Conservation (phyloP, 1,140 invertebrate species). For the Acyrthosiphon pisum region DNA sequence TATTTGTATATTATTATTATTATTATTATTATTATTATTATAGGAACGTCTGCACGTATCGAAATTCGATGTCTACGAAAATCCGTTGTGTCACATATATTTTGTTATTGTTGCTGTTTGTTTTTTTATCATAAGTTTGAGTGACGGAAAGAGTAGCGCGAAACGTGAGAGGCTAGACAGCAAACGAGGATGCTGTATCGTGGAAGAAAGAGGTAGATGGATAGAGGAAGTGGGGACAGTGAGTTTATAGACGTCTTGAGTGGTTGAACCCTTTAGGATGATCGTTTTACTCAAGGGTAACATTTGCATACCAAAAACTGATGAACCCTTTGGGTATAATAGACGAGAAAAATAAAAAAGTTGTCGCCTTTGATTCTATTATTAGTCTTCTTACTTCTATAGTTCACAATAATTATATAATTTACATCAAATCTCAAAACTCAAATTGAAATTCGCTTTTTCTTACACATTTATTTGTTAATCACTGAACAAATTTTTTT, state of each 20-base stretch:
- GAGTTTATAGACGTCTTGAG: neutral
- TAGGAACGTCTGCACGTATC: neutral
- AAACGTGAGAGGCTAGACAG: neutral
- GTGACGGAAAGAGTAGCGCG: neutral
- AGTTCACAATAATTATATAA: neutral
- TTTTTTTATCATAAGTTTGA: neutral
- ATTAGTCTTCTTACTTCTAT: neutral
- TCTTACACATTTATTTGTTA: neutral
- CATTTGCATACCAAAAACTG: neutral
- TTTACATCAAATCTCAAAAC: neutral
- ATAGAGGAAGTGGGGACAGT: neutral
- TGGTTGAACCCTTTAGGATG: neutral
- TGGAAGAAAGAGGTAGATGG: neutral
- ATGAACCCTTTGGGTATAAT: neutral
- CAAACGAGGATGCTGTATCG: neutral
- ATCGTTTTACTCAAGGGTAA: neutral
- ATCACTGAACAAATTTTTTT: neutral
- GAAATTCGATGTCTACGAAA: neutral
- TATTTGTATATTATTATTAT: neutral
- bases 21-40: conserved; percentile 2
- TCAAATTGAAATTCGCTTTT: neutral
- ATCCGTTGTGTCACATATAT: neutral
- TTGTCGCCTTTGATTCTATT: neutral
- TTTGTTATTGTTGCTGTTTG: no score
- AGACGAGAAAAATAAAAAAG: neutral